Conservation (phyloP, 1,140 invertebrate genomes). For the Bombus affinis region DNA sequence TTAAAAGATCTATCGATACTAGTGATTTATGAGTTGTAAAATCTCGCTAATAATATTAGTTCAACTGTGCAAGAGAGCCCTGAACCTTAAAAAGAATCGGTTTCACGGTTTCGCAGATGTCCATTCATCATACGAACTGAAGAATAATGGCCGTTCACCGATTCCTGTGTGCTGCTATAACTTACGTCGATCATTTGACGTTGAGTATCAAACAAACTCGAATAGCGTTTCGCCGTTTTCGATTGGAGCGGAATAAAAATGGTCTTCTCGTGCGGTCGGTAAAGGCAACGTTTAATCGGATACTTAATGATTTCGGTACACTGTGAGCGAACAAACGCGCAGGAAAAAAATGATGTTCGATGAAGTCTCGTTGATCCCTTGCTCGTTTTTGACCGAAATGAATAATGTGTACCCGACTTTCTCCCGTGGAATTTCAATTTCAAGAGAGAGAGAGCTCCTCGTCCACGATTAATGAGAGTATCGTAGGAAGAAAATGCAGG, state of each 20-base stretch:
- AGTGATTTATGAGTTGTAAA: too few species aligned
- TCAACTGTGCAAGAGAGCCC: too few species aligned
- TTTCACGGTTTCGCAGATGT: not conserved
- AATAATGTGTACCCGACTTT: not conserved
- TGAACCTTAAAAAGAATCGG: not conserved
- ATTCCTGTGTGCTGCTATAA: not conserved
- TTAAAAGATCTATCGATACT: too few species aligned
- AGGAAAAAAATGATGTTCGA: not conserved
- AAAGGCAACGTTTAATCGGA: constrained; percentile 30
- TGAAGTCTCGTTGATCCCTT: not conserved
- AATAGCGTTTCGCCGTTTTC: not conserved
- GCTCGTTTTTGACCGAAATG: not conserved
- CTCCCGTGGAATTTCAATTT: constrained; percentile 3
- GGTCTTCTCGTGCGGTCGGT: not conserved
- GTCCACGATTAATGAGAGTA: constrained; percentile 1
- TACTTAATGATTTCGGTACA: constrained; percentile 22
- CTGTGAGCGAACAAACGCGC: constrained; percentile 1
- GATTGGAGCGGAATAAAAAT: not conserved
- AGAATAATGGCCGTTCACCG: not conserved
- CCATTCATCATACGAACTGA: not conserved
- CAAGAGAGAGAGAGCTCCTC: not conserved
- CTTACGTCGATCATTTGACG: not conserved
- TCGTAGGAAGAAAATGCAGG: constrained; percentile 28
- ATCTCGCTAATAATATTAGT: too few species aligned
- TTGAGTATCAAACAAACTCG: not conserved